A percentile compares a stretch with the other conserved stretches of the same genome.
Conservation (phyloP, 2,113 vertebrate species). For the Nibea albiflora region DNA sequence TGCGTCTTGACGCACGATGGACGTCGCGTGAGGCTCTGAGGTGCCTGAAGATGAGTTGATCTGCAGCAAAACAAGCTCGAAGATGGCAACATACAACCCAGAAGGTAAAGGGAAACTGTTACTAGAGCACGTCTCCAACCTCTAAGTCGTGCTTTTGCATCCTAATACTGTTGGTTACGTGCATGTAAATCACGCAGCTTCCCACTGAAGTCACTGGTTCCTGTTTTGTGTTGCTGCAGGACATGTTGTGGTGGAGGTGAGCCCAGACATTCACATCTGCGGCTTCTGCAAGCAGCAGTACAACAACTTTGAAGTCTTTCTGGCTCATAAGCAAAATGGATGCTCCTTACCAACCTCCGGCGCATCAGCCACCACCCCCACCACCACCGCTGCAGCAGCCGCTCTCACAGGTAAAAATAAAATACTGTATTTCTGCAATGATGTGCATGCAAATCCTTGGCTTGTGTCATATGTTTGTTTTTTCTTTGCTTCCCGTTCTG, state of each 20-base stretch:
- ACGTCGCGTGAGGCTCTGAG: neutral
- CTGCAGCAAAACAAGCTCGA: slow-evolving; percentile 42
- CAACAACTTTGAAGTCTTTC: slow-evolving; percentile 92
- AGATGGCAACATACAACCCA: slow-evolving; percentile 80
- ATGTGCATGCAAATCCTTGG: neutral
- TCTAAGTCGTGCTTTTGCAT: neutral
- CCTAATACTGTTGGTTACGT: neutral
- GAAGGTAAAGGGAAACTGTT: slow-evolving; percentile 72
- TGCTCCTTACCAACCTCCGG: slow-evolving; percentile 86
- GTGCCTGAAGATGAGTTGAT: slow-evolving; percentile 60
- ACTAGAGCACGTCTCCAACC: neutral
- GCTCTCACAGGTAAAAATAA: slow-evolving; percentile 86
- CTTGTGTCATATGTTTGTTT: too few relatives aligned
- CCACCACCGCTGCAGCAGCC: slow-evolving; percentile 73
- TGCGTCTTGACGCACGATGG: neutral
- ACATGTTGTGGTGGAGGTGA: slow-evolving; percentile 91
- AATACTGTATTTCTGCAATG: accelerated
- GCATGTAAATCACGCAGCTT: neutral
- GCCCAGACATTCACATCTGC: slow-evolving; percentile 97
- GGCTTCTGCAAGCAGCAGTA: slow-evolving; percentile 98
- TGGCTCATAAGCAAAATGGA: slow-evolving; percentile 93
- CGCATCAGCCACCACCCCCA: slow-evolving; percentile 71
- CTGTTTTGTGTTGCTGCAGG: slow-evolving; percentile 73
- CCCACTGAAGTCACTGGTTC: neutral
- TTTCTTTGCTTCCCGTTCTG: neutral